Percentiles rank a stretch among this genome's conserved stretches.
Conservation (phyloP, 2,888 invertebrate genomes). For the Hemistola chrysoprasaria region DNA sequence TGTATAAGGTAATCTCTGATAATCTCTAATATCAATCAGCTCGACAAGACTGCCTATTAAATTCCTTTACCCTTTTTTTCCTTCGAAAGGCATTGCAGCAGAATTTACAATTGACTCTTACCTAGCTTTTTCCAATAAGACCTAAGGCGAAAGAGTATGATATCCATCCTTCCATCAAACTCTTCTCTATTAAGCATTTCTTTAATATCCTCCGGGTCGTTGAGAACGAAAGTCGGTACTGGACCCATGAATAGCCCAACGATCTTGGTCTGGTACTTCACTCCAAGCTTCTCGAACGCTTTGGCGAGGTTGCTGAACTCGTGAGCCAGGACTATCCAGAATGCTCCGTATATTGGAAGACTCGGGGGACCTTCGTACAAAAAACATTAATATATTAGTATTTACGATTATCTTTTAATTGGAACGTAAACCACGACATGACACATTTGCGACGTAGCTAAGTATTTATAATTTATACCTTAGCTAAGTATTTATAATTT, state of each 20-base stretch:
- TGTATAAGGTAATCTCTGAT: too few relatives aligned
- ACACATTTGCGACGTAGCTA: too few relatives aligned
- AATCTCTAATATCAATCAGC: too few relatives aligned
- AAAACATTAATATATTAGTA: not conserved
- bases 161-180: conserved; percentile 83
- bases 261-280: conserved; percentile 82
- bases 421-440: too few relatives aligned
- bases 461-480: too few relatives aligned
- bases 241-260: conserved; percentile 82
- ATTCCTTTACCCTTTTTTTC: too few relatives aligned
- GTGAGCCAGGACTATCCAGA: conserved; percentile 79
- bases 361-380: conserved; percentile 80
- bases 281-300: conserved; percentile 71
- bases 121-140: conserved; percentile 80
- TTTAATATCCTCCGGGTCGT: conserved; percentile 77
- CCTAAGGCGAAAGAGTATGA: conserved; percentile 70
- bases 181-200: conserved; percentile 82
- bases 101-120: too few relatives aligned
- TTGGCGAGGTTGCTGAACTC: conserved; percentile 76
- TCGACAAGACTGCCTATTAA: too few relatives aligned
- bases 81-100: too few relatives aligned
- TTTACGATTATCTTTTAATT: not conserved
- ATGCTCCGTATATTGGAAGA: conserved; percentile 84
- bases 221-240: conserved; percentile 71
- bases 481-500: too few relatives aligned